These are phyloP conservation scores for Marmota monax DNA, from an alignment of 2,113 vertebrate species.

Conservation along the genomic window DNA sequence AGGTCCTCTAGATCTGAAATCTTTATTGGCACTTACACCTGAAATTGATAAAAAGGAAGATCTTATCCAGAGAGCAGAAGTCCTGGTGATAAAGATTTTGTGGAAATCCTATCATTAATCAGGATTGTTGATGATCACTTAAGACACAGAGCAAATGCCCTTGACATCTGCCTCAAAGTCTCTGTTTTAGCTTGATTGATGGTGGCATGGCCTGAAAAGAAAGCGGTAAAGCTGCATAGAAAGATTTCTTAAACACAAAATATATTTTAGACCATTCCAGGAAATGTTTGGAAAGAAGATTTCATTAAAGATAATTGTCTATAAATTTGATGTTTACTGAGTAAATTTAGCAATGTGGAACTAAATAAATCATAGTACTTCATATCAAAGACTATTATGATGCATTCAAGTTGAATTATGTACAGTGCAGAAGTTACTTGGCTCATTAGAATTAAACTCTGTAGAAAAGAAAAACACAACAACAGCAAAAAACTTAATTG, in stretches of 20 bases:
- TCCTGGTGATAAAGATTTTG: neutral
- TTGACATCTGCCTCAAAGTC: constrained; percentile 23
- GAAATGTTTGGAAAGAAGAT: constrained; percentile 5
- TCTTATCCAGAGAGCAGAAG: neutral
- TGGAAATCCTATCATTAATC: constrained; percentile 1
- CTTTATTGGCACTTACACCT: neutral
- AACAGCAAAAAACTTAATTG: neutral
- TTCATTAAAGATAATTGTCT: constrained; percentile 43
- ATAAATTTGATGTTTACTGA: constrained; percentile 15
- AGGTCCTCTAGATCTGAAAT: neutral
- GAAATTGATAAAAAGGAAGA: neutral
- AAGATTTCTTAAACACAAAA: constrained; percentile 27
- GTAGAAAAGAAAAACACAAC: constrained; percentile 19
- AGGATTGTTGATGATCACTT: neutral
- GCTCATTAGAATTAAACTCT: constrained; percentile 52
- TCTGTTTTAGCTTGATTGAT: neutral
- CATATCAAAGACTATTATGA: constrained; percentile 21
- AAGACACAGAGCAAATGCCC: neutral
- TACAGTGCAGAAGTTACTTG: constrained; percentile 21
- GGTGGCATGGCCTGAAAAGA: neutral
- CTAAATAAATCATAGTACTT: constrained; percentile 37
- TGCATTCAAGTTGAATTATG: constrained; percentile 34
- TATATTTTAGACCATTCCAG: neutral
- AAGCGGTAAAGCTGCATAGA: neutral
- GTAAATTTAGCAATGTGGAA: constrained; percentile 43